These are phyloP conservation scores for Cassiopea andromeda DNA, from an alignment of 30 jellyfish, hydroid and myxozoan species.

Conservation along the genomic window DNA sequence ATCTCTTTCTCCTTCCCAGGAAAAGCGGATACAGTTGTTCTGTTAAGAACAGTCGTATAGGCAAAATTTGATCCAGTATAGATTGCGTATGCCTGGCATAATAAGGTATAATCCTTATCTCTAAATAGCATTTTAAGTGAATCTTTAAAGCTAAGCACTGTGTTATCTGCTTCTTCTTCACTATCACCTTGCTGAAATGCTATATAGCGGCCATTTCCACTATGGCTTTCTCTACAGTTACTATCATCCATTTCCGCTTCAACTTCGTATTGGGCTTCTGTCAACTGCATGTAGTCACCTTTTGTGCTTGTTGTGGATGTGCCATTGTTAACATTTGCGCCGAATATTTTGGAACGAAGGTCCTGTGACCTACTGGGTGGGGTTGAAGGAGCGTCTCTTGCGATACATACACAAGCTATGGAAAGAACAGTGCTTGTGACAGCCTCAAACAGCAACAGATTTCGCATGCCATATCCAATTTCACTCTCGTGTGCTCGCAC, in stretches of 20 bases:
- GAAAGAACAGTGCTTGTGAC: conserved; percentile 61
- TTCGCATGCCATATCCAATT: conserved; percentile 69
- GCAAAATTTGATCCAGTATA: conserved; percentile 71
- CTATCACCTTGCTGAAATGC: background rate
- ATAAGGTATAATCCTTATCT: conserved; percentile 47
- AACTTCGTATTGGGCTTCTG: too few relatives aligned
- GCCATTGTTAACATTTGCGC: too few relatives aligned
- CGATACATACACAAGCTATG: conserved; percentile 24
- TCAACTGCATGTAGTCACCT: too few relatives aligned
- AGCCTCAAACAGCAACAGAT: conserved; percentile 71
- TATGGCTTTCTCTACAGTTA: background rate
- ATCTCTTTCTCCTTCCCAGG: conserved; percentile 79
- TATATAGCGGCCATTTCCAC: background rate
- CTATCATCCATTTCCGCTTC: background rate
- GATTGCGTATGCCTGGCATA: conserved; percentile 79
- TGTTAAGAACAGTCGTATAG: conserved; percentile 70
- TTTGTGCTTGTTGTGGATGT: too few relatives aligned
- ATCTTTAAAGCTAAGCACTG: conserved; percentile 29
- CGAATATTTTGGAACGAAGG: background rate
- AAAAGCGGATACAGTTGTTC: conserved; percentile 38
- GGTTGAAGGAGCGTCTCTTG: conserved; percentile 67
- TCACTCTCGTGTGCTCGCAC: conserved; percentile 54
- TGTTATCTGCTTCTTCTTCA: background rate
- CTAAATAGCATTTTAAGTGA: conserved; percentile 53
- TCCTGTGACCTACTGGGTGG: conserved; percentile 93